Percentiles rank a stretch among this genome's conserved stretches.
Conservation (phyloP, 2,888 invertebrate species). For the Eupelmus urozonus region DNA sequence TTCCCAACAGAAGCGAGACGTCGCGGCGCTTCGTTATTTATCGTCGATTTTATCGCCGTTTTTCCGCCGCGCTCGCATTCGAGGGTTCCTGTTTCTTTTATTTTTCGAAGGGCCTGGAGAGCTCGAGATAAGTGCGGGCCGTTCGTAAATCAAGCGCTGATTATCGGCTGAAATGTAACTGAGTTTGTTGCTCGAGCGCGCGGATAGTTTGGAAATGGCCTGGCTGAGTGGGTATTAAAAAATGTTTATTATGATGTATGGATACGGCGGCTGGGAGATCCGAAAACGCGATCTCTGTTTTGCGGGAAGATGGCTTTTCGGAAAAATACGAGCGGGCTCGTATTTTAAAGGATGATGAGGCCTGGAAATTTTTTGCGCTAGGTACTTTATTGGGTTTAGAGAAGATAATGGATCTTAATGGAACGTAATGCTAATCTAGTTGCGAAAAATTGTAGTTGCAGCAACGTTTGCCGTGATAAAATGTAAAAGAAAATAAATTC, state of each 20-base stretch:
- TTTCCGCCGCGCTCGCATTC: constrained; percentile 7
- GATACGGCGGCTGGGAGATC: not conserved
- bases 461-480: no score
- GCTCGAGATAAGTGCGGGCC: constrained; percentile 7
- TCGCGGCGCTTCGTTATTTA: constrained; percentile 39
- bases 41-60: constrained; percentile 45
- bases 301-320: not conserved
- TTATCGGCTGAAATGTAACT: constrained; percentile 24
- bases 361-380: not conserved
- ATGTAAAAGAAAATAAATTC: no score
- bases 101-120: constrained; percentile 1
- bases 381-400: no score
- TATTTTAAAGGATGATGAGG: constrained; percentile 12
- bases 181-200: not conserved
- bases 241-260: constrained; percentile 36
- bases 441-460: no score
- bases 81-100: constrained; percentile 6
- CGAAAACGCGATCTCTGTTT: not conserved
- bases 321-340: not conserved
- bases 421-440: no score
- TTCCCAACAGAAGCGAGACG: constrained; percentile 5
- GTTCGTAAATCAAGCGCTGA: constrained; percentile 49
- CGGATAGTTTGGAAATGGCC: not conserved
- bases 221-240: constrained; percentile 13
- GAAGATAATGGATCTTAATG: no score